Conservation (phyloP, 2,113 vertebrate species). For the Phalacrocorax brasilianus region DNA sequence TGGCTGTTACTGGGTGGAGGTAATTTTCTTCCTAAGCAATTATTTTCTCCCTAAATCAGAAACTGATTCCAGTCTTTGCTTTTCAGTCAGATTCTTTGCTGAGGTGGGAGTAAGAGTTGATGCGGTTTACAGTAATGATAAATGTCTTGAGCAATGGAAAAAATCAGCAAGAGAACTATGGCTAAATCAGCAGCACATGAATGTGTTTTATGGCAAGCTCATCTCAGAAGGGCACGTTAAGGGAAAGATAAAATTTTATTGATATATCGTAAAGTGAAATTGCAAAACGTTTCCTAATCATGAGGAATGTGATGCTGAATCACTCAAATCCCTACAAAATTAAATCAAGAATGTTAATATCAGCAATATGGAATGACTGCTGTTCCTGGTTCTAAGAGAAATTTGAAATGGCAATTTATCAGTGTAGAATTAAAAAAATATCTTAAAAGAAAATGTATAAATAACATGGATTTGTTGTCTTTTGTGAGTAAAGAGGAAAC, state of each 20-base stretch:
- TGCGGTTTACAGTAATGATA: constrained; percentile 5
- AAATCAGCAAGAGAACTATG: neutral
- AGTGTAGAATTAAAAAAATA: neutral
- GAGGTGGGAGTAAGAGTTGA: neutral
- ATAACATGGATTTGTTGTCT: neutral
- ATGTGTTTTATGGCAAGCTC: neutral
- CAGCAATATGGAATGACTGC: neutral
- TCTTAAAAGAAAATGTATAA: neutral
- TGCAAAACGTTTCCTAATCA: neutral
- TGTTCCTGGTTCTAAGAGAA: neutral
- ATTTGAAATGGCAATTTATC: neutral
- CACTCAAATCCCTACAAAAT: neutral
- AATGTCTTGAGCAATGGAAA: neutral
- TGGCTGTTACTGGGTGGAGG: neutral
- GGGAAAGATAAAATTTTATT: constrained; percentile 22
- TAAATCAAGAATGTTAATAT: neutral
- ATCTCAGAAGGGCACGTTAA: neutral
- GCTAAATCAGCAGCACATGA: neutral
- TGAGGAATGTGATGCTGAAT: constrained; percentile 20
- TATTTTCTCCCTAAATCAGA: neutral
- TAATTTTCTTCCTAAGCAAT: neutral
- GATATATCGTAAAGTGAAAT: neutral
- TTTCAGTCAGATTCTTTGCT: neutral
- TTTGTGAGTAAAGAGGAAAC: neutral
- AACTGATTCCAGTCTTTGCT: neutral